Percentiles rank a stretch among this genome's conserved stretches.
Evolutionary conservation across 1,140 invertebrate genomes (phyloP).

Genomic region (Gryon sp.): DNA sequence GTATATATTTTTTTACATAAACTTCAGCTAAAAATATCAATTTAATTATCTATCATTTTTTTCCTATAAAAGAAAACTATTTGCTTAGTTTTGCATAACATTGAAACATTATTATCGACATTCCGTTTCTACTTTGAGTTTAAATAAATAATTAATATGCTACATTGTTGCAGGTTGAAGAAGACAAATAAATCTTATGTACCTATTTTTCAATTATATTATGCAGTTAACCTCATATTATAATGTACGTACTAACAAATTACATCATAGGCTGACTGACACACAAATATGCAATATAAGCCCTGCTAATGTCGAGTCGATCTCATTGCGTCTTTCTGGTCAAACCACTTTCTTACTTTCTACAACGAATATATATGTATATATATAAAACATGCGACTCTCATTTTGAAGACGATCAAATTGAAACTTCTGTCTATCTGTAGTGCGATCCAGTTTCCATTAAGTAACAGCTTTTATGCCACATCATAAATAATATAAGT

Average conservation of each 20-base stretch:
- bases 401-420: constrained; percentile 11
- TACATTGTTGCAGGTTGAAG: background rate
- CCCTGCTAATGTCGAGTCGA: constrained; percentile 10
- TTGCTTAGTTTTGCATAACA: no score
- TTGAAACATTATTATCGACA: no score
- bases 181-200: constrained; percentile 29
- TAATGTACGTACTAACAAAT: constrained; percentile 10
- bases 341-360: constrained; percentile 68
- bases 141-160: background rate
- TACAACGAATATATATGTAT: constrained; percentile 62
- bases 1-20: background rate
- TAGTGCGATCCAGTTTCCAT: no score
- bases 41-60: no score
- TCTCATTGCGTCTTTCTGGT: constrained; percentile 21
- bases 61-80: no score
- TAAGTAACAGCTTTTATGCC: no score
- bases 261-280: constrained; percentile 33
- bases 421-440: background rate
- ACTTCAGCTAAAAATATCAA: background rate
- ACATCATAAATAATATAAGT: no score
- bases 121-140: no score
- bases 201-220: constrained; percentile 11
- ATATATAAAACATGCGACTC: constrained; percentile 10
- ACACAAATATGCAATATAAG: constrained; percentile 30
- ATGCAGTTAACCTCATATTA: constrained; percentile 1